Base-by-base conservation (phyloP, 2,797 vertebrate genomes). In the Neomorphus geoffroyi region DNA sequence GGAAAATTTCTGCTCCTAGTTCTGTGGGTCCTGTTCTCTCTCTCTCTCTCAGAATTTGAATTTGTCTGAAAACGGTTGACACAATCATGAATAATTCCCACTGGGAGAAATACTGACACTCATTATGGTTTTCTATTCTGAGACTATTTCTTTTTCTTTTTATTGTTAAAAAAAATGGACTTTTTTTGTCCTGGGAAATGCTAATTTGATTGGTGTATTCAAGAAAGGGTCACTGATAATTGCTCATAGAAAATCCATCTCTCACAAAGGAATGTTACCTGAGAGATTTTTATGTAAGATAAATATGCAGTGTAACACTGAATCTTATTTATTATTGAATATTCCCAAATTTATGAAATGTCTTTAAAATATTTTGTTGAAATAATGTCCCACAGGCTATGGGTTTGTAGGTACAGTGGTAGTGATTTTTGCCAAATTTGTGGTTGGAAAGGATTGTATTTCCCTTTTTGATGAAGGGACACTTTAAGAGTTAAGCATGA, bases 1-100 rank as follows among this genome's bases (percentile, higher is more conserved):
- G 35, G 30, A 92, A 95, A 89, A 60, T 32, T 73, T 86, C 62
- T 81, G 15, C 23, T 75, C 11, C 24, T 75, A 53, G 24, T 84
- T 93, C 56, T 88, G n/a, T 54, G 28, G 11, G 17, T 75, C 24
- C 93, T 6, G 4, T 80, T 87, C 41, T 85, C 24, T 83, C 58
- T 88, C 46, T 35, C 65, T 75, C 64, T 46, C 45, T 45, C 45
- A 17, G 60, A 93, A 85, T 62, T 67, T 77, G 56, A 91, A 86
- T 92, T 93, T 90, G 33, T 93, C 77, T 88, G 51, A 86, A 72
- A 89, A 94, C 86, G 10, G 27, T 93, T 93, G 93, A 92, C 84
- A 95, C 74, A 88, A 94, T 94, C 46, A 91, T 94, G 58, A 91
- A 91, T 94, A 95, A 90, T 93, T 93, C 77, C 51, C 35, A 73